phyloP scores from a whole-genome alignment of 37 sponge, comb jelly and placozoan genomes.

The Oopsacas minuta region DNA sequence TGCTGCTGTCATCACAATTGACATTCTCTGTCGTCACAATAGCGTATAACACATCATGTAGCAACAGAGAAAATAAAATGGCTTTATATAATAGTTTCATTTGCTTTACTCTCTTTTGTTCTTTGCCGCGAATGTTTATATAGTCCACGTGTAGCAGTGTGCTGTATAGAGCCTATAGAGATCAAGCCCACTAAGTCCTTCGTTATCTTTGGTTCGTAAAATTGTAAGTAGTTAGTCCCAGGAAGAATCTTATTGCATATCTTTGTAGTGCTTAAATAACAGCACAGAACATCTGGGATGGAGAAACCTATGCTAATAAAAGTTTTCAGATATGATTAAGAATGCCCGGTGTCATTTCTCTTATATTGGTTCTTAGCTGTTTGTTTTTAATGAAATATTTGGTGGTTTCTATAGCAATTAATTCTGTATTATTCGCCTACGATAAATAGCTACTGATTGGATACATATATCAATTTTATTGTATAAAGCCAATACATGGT shows the following conservation, averaged over 20 bases:
- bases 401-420: neutral
- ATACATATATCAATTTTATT: neutral
- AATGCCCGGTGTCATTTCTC: neutral
- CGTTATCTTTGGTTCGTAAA: neutral
- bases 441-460: neutral
- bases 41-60: neutral
- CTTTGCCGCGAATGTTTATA: neutral
- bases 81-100: neutral
- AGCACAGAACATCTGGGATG: neutral
- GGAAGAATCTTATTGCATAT: neutral
- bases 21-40: neutral
- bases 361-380: neutral
- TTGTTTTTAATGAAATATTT: neutral
- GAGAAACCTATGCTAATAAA: neutral
- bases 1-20: neutral
- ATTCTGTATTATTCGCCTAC: neutral
- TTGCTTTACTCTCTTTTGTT: no score
- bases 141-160: neutral
- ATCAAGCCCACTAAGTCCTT: neutral
- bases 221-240: neutral
- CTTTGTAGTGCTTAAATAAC: neutral
- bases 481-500: no score
- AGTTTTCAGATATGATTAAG: neutral
- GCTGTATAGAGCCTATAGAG: slow-evolving; percentile 10
- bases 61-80: neutral